Conservation (phyloP, 2,113 vertebrate species). For the Solea solea region DNA sequence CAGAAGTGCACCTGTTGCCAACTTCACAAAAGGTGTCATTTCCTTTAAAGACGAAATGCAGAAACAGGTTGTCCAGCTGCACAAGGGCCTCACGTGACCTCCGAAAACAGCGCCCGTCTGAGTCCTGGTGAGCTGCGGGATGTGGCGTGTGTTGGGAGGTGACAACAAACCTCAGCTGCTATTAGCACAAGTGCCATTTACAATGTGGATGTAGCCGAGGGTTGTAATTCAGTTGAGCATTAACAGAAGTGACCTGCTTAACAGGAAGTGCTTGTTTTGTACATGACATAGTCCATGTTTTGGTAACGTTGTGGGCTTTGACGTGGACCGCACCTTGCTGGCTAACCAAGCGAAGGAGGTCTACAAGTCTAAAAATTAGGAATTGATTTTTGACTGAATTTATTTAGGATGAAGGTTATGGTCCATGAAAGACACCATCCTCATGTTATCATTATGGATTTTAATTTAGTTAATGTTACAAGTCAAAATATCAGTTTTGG, state of each 20-base stretch:
- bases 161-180: background rate
- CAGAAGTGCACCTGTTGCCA: conserved; percentile 27
- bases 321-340: too few relatives aligned
- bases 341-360: too few relatives aligned
- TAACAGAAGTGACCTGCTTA: too few relatives aligned
- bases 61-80: conserved; percentile 3
- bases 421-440: too few relatives aligned
- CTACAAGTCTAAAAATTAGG: too few relatives aligned
- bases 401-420: too few relatives aligned
- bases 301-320: too few relatives aligned
- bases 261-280: too few relatives aligned
- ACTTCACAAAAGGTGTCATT: conserved; percentile 21
- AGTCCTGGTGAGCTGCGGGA: background rate
- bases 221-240: background rate
- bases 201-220: background rate
- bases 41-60: conserved; percentile 39
- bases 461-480: too few relatives aligned
- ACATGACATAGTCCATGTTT: background rate
- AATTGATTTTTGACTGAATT: too few relatives aligned
- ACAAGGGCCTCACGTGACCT: background rate
- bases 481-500: too few relatives aligned
- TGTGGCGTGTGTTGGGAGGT: background rate
- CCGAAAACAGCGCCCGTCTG: background rate
- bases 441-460: too few relatives aligned
- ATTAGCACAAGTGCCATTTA: background rate